Evolutionary conservation across 2,888 invertebrate species (phyloP), one percentile per base, ranked within the genome.

Genomic region (Agonopterix heracliana): DNA sequence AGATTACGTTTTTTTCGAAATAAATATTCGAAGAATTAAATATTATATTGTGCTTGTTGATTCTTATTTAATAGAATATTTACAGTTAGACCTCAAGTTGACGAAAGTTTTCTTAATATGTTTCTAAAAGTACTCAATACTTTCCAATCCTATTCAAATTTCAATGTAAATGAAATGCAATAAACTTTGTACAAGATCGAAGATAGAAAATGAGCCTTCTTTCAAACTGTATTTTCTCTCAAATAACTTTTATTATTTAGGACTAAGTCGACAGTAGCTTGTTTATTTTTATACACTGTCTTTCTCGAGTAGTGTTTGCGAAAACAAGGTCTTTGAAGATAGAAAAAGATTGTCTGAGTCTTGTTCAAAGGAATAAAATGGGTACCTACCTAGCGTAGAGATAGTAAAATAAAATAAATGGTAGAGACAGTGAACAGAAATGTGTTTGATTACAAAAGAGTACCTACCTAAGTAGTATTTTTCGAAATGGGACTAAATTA

Each of bases 271-370:
- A 38, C 10, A 11, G 34, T 34, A 43, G 17, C 26, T 34, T 46
- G 51, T 51, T 51, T 60, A 55, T 50, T 56, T 60, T 57, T 57
- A 49, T 55, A 54, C 53, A 55, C 51, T 57, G 58, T 58, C 55
- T 56, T 53, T 55, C 57, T 60, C 53, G 54, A 51, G 55, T 54
- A 61, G 56, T 69, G 63, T 69, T 74, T 73, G 67, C 61, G 64
- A 66, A 73, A 72, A 71, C 61, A 70, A 63, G 63, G 60, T 71
- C 73, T 72, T 74, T 71, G 71, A 74, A 70, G 63, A 67, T 60
- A 64, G 63, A 69, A 69, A 68, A 73, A 68, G 59, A 67, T 65
- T 71, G 68, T 69, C 66, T 72, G 63, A 54, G 57, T 68, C 66
- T 60, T 63, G 61, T 67, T 65, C 74, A 70, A 74, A 74, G 68